These are phyloP conservation scores for Phoenicopterus ruber DNA, from an alignment of 2,113 vertebrate genomes.

Conservation along the genomic window DNA sequence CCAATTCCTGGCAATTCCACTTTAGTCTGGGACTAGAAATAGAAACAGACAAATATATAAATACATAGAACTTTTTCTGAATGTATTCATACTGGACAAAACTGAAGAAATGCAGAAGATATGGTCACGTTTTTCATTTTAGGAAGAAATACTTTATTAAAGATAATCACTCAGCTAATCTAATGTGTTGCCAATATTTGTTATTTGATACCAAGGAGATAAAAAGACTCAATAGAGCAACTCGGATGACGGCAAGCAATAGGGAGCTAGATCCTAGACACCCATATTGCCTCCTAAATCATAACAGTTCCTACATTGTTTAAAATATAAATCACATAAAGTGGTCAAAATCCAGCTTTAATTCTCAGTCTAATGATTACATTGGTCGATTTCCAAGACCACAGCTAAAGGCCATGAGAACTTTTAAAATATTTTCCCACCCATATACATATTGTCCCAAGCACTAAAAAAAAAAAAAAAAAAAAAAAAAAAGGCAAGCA, in stretches of 20 bases:
- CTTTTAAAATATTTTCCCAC: conserved; percentile 31
- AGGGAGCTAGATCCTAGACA: background rate
- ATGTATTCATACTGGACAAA: background rate
- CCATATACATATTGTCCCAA: background rate
- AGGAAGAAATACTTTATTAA: background rate
- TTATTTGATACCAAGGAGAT: conserved; percentile 20
- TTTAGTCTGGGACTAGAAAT: background rate
- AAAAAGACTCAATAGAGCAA: background rate
- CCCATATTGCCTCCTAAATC: background rate
- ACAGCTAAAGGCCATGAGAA: conserved; percentile 47
- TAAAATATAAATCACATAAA: conserved; percentile 9
- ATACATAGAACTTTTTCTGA: background rate
- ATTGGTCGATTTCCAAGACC: conserved; percentile 38
- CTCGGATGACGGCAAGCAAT: background rate
- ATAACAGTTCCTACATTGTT: background rate
- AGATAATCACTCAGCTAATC: background rate
- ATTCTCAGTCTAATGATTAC: conserved; percentile 39
- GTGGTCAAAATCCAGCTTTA: conserved; percentile 4
- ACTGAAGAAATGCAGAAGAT: background rate
- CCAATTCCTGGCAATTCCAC: background rate
- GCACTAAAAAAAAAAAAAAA: background rate
- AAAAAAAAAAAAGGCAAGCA: background rate
- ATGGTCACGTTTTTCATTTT: background rate
- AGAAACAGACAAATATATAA: background rate
- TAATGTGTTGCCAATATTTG: background rate